Base-by-base conservation (phyloP, 2,113 vertebrate genomes). In the Python bivittatus region DNA sequence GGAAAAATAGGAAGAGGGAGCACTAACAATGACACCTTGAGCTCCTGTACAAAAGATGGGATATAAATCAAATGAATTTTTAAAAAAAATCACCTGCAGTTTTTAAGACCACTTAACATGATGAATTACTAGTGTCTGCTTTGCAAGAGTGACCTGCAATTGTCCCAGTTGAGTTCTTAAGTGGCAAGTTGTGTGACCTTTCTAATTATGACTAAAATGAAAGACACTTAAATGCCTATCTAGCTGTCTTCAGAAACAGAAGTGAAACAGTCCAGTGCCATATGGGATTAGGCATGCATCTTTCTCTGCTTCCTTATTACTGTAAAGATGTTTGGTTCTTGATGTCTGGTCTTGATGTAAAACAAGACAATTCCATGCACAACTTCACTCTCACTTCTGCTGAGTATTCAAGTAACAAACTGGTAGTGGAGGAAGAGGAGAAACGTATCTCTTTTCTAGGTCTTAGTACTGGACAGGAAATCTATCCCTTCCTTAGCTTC, bases 61-160 rank as follows among this genome's bases (percentile, higher is more conserved):
- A 1, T 79, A 79, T 22, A 79, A 79, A 79, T 79, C 33, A 38
- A 38, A 38, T 79, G 2, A 38, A 33, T 33, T 72, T 33, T 1
- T 0, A 33, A 72, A 68, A 64, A 64, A 64, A 72, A 72, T 84
- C 2, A 25, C 58, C 0, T 8, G 87, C 0, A 0, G 83, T 93
- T 72, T 13, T 86, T 94, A 90, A 94, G 88, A 79, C 86, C 72
- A 2, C 27, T 38, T 92, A 83, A 60, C 86, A 87, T 23, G 53
- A 0, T 1, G 0, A 0, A 90, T 57, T 27, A 38, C 48, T 44
- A n/a, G 15, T 53, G 27, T 87, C 25, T 85, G 5, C 38, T 92
- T 61, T 57, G 9, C 33, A 64, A 87, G 60, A 83, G n/a, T 29
- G 33, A 42, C 12, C 0, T 29, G 22, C 23, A 56, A 11, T 42